Evolutionary conservation across 2,113 vertebrate species (phyloP), one percentile per base, ranked within the genome.

Genomic region (Tychaedon coryphoeus): DNA sequence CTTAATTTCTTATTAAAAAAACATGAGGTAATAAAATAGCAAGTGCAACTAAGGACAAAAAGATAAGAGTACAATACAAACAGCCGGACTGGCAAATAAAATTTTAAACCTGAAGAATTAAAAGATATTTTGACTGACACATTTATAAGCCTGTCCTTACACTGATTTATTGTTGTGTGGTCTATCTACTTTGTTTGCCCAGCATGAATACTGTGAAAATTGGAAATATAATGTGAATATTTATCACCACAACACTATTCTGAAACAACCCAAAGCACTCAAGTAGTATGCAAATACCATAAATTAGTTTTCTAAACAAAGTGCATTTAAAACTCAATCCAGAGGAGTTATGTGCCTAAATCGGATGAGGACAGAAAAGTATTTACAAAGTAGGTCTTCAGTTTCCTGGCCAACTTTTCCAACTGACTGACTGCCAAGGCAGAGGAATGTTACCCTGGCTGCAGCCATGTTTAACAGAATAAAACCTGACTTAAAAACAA

Each of bases 21-120:
- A 0, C 47, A 96, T 65, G 60, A 71, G 36, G 92, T 89, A 78
- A 81, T 92, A 91, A 93, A 94, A 19, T 28, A 90, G 72, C 65
- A 90, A 96, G 93, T 88, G 78, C 75, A 95, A 74, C 48, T 94
- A 90, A 96, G 94, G 93, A 92, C 86, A 93, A 56, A 86, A 84
- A 92, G 81, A 73, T 66, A 61, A 45, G 50, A 76, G 19, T 42
- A 69, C 40, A 73, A 88, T 83, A 38, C n/a, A 64, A 92, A 77
- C 56, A 86, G 54, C 19, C 66, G 82, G 80, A 72, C 0, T 64
- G 42, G 67, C 43, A 95, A 94, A 83, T 51, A 94, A 88, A 90
- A 90, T 40, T 90, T 79, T 73, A 90, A 83, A 95, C 60, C 14
- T 23, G 29, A 83, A 67, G 75, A 95, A 90, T 83, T 91, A 86